Evolutionary conservation across 2,888 invertebrate genomes (phyloP), one percentile per base, ranked within the genome.

Genomic region (Temnothorax ravouxi): DNA sequence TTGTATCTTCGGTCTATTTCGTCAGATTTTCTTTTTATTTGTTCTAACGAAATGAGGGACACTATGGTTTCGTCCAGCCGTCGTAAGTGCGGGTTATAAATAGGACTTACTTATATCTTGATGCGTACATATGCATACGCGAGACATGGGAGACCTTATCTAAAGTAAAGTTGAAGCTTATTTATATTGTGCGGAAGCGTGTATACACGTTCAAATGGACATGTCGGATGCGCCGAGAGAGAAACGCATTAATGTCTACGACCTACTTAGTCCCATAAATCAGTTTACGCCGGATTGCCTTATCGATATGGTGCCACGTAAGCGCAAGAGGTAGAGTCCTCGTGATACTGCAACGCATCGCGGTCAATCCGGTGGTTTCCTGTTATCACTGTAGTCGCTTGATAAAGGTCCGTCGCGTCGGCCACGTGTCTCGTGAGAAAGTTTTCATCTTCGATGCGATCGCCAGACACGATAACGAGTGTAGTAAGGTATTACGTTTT

Each of bases 211-310:
- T 84, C 79, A 52, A 79, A 82, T 62, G 56, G 52, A 59, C 84
- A 76, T 61, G 41, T 67, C 56, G 79, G 81, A 86, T 84, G 83
- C 81, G 50, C 61, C 85, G 85, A 89, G 80, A 88, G 29, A 67
- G 66, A 66, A 67, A 84, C 86, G 88, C 86, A 88, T 90, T 88
- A 87, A 66, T 84, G 84, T 86, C 64, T 84, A 85, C 90, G 91
- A 90, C 90, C 89, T 86, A 90, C 88, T 90, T 90, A 80, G 84
- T 62, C 41, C 72, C 84, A 87, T 90, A 90, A 90, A 90, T 90
- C 90, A 90, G 88, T 91, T 86, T 86, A 86, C 88, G 84, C 75
- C 59, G 86, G 81, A 87, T 81, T 76, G 85, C 89, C 89, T 90
- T 90, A 91, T 89, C 90, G 88, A 88, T 88, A 88, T 88, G 79